A percentile compares a stretch with the other conserved stretches of the same genome.
These are phyloP conservation scores for Laticauda laticaudata DNA, from an alignment of 2,113 vertebrate genomes.

Conservation along the genomic window DNA sequence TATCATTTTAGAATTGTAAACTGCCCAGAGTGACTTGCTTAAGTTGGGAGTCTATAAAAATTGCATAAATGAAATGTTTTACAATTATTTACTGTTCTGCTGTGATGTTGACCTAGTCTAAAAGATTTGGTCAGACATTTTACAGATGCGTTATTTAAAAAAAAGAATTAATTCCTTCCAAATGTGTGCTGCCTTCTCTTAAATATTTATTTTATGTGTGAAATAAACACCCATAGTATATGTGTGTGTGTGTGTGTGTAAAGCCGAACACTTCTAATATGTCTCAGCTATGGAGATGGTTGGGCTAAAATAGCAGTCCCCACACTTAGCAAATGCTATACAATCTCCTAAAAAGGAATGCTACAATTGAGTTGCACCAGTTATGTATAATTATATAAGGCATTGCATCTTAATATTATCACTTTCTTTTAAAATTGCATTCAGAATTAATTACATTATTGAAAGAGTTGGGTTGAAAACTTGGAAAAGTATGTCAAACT, in stretches of 20 bases:
- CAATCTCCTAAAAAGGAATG: conserved; percentile 23
- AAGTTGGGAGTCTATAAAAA: too few relatives aligned
- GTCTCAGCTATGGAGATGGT: neutral
- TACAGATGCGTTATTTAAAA: neutral
- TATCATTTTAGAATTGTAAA: too few relatives aligned
- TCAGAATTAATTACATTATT: neutral
- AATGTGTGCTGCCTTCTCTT: neutral
- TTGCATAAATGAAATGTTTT: neutral
- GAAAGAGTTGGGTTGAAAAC: neutral
- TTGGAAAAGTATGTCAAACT: neutral
- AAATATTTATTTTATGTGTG: neutral
- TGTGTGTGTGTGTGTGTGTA: neutral
- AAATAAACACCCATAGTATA: neutral
- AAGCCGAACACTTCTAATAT: neutral
- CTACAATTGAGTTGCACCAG: neutral
- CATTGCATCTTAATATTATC: neutral
- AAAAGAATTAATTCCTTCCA: neutral
- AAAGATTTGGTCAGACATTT: neutral
- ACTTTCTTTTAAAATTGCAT: neutral
- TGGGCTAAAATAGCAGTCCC: neutral
- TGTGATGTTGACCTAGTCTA: neutral
- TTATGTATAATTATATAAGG: neutral
- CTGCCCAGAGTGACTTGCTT: too few relatives aligned
- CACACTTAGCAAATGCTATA: neutral
- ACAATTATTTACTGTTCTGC: neutral